phyloP scores from a whole-genome alignment of 2,888 invertebrate genomes.

The Leptinotarsa peninsularis region DNA sequence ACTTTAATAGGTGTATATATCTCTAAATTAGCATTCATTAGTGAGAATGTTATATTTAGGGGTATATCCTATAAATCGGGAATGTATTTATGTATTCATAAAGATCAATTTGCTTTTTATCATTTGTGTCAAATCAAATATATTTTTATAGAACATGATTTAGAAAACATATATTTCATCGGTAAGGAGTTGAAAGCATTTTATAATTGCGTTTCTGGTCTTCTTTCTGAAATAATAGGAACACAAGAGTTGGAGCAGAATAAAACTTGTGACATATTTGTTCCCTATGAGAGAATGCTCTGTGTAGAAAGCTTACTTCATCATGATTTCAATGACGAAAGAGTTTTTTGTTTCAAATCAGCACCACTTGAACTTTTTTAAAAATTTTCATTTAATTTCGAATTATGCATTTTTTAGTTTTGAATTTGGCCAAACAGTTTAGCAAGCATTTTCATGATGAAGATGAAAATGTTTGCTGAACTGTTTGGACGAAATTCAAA shows the following conservation, averaged over 20 bases:
- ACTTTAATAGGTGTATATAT: too few relatives aligned
- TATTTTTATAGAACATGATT: not conserved
- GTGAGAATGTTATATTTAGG: not conserved
- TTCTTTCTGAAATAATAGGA: not conserved
- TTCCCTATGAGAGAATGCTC: not conserved
- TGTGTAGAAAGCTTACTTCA: too few relatives aligned
- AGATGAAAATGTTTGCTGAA: too few relatives aligned
- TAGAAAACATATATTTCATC: not conserved
- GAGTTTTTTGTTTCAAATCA: too few relatives aligned
- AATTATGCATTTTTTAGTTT: too few relatives aligned
- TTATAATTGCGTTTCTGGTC: not conserved
- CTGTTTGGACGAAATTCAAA: too few relatives aligned
- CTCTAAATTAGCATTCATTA: not conserved
- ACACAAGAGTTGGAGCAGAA: not conserved
- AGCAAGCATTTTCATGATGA: too few relatives aligned
- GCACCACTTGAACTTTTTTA: too few relatives aligned
- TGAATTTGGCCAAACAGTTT: too few relatives aligned
- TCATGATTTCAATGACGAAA: too few relatives aligned
- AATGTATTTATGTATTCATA: not conserved
- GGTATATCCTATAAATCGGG: not conserved
- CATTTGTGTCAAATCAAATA: not conserved
- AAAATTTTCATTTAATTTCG: too few relatives aligned
- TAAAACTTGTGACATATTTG: not conserved
- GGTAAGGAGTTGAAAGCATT: not conserved
- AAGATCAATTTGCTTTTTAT: not conserved